Evolutionary conservation across 2,888 invertebrate species (phyloP).

Genomic region (Nomada flava): DNA sequence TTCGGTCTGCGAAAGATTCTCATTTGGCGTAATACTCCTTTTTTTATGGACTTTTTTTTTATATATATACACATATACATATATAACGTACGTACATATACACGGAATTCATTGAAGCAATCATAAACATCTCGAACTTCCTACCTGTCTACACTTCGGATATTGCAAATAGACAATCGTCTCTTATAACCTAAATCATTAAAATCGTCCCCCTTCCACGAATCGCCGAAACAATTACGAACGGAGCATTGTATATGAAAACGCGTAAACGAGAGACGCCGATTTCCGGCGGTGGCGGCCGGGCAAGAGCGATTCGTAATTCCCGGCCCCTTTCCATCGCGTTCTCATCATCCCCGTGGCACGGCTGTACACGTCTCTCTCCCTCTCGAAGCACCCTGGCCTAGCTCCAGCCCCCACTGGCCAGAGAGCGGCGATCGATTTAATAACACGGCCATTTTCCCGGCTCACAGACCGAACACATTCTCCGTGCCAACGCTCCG

Average conservation of each 20-base stretch:
- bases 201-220: background rate
- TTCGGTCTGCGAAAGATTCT: no score
- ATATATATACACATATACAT: no score
- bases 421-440: conserved; percentile 80
- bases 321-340: conserved; percentile 68
- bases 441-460: conserved; percentile 83
- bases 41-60: no score
- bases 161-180: no score
- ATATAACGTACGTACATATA: no score
- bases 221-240: conserved; percentile 4
- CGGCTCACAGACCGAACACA: conserved; percentile 74
- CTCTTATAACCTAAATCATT: background rate
- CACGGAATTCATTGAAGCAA: no score
- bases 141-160: no score
- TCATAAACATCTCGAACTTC: no score
- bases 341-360: conserved; percentile 60
- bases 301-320: conserved; percentile 66
- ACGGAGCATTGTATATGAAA: conserved; percentile 22
- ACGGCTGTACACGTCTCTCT: conserved; percentile 41
- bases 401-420: conserved; percentile 74
- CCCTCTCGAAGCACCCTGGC: conserved; percentile 70
- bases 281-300: conserved; percentile 50
- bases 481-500: conserved; percentile 59
- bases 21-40: no score
- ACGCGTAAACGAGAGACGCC: conserved; percentile 21